Evolutionary conservation across 2,113 vertebrate species (phyloP).

Genomic region (Taxidea taxus): DNA sequence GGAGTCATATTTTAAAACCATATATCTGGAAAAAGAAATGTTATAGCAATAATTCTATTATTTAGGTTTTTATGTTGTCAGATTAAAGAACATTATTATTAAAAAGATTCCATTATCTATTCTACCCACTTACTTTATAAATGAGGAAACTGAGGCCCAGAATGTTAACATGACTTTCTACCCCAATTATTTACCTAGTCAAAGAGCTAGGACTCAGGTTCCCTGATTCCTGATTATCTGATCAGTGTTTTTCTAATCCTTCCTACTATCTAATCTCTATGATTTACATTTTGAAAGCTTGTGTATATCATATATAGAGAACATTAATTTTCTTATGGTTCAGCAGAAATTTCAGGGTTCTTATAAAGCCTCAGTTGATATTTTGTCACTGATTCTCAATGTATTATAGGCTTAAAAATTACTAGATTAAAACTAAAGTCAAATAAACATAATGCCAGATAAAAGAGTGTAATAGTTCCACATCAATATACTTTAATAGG

Average conservation of each 20-base stretch:
- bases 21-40: neutral
- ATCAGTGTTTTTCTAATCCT: neutral
- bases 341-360: neutral
- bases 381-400: neutral
- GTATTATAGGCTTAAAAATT: neutral
- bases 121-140: neutral
- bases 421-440: constrained; percentile 3
- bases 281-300: neutral
- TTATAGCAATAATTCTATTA: neutral
- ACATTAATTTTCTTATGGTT: neutral
- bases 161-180: neutral
- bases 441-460: neutral
- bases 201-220: neutral
- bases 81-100: neutral
- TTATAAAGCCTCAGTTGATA: neutral
- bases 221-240: neutral
- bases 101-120: neutral
- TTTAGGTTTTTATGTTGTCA: neutral
- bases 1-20: neutral
- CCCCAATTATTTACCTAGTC: neutral
- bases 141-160: neutral
- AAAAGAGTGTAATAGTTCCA: neutral
- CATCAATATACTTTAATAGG: neutral
- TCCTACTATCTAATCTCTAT: neutral
- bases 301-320: neutral